A percentile compares a stretch with the other conserved stretches of the same genome.
These are phyloP conservation scores for Tenthredo notha DNA, from an alignment of 2,888 invertebrate genomes.

Conservation along the genomic window DNA sequence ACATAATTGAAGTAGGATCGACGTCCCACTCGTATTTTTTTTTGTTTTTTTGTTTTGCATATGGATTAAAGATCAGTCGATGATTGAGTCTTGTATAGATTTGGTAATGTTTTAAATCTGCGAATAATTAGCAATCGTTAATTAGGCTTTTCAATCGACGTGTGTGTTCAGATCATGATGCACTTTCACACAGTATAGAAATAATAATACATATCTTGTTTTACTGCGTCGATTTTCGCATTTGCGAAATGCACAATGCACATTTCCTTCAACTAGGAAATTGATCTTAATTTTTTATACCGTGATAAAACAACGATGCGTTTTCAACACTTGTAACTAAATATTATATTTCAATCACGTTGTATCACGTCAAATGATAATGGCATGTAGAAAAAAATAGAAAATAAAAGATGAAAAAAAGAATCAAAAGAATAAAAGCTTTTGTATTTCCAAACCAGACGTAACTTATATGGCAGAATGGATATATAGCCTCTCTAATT, in stretches of 20 bases:
- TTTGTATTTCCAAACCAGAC: neutral
- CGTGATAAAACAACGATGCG: neutral
- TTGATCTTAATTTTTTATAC: slow-evolving; percentile 11
- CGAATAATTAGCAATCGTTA: too few relatives aligned
- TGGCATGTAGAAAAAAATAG: neutral
- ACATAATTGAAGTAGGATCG: slow-evolving; percentile 16
- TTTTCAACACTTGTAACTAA: neutral
- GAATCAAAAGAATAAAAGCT: neutral
- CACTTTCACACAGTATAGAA: slow-evolving; percentile 26
- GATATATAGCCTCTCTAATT: neutral
- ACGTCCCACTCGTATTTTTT: slow-evolving; percentile 9
- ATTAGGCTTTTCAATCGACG: neutral
- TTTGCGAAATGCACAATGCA: neutral
- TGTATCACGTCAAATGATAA: neutral
- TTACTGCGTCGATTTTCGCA: neutral
- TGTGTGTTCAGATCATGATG: neutral
- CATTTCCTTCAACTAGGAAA: neutral
- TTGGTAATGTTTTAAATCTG: neutral
- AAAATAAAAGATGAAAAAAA: too few relatives aligned
- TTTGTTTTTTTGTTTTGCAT: neutral
- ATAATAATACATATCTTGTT: neutral
- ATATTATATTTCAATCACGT: neutral
- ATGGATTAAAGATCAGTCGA: too few relatives aligned
- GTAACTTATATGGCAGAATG: neutral
- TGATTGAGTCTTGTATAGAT: too few relatives aligned